Conservation (phyloP, 2,888 invertebrate species). For the Oligia strigilis region DNA sequence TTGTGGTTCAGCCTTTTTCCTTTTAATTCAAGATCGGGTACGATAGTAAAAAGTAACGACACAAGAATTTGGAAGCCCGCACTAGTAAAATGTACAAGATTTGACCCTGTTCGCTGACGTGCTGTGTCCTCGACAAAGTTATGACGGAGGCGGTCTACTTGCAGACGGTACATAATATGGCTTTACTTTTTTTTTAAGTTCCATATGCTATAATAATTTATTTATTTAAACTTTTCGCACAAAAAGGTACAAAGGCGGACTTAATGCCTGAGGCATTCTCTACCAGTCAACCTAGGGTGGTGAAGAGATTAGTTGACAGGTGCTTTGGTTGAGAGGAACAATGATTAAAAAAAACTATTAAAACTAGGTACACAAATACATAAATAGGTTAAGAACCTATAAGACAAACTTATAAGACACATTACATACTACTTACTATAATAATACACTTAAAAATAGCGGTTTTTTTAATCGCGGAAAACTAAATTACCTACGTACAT, state of each 20-base stretch:
- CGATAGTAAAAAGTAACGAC: conserved; percentile 39
- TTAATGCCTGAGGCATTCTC: not conserved
- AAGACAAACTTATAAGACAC: no score
- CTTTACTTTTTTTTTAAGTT: not conserved
- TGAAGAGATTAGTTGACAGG: not conserved
- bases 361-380: not conserved
- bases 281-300: not conserved
- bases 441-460: no score
- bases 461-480: not conserved
- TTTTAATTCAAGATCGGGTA: conserved; percentile 6
- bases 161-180: not conserved
- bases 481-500: not conserved
- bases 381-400: not conserved
- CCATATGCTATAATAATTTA: not conserved
- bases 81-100: conserved; percentile 21
- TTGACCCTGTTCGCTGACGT: conserved; percentile 31
- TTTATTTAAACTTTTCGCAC: not conserved
- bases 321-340: not conserved
- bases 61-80: conserved; percentile 22
- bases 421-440: not conserved
- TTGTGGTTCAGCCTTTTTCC: not conserved
- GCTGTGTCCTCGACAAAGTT: conserved; percentile 33
- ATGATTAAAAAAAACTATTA: not conserved
- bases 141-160: conserved; percentile 15
- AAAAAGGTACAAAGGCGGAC: not conserved